Evolutionary conservation across 2,888 invertebrate genomes (phyloP), one percentile per base, ranked within the genome.

Genomic region (Ischnus inquisitorius): DNA sequence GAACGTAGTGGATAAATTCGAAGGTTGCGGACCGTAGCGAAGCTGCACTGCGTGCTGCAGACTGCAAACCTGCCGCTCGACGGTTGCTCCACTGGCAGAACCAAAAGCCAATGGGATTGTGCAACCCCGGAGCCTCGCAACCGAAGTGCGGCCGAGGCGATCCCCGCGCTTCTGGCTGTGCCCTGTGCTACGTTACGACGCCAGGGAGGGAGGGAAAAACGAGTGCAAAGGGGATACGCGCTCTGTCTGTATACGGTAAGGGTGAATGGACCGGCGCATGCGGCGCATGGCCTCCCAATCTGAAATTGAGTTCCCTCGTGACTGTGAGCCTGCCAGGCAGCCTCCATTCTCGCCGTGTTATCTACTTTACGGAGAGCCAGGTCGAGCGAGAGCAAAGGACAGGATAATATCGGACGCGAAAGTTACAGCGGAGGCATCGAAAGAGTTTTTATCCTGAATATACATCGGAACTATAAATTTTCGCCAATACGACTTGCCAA

Each of bases 21-120:
- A 46, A 79, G 65, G 68, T 51, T 41, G 54, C 79, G 62, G 39
- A 82, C 69, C 67, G 78, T 82, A 54, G 83, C 75, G 62, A 46
- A 41, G 79, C 81, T 75, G 80, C 68, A 79, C 46, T 64, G 75
- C 57, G 75, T 51, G 28, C 71, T 62, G 64, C 54, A 62, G 28
- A 16, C 43, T 74, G 72, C 72, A 77, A 41, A 67, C 62, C 68
- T 10, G 43, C 72, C 54, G 60, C 54, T 54, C 39, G 46, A 69
- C 34, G 64, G 34, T 68, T 39, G 41, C 83, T 60, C 48, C 46
- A 19, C 48, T 75, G 69, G 77, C 69, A 86, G 67, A 68, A 79
- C 84, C 85, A 86, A 87, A 90, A 90, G 88, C 87, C 88, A 88
- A 88, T 87, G 87, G 85, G 69, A 88, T 88, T 88, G 85, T 75